phyloP scores from a whole-genome alignment of 2,797 vertebrate genomes.

The Dromococcyx pavoninus region DNA sequence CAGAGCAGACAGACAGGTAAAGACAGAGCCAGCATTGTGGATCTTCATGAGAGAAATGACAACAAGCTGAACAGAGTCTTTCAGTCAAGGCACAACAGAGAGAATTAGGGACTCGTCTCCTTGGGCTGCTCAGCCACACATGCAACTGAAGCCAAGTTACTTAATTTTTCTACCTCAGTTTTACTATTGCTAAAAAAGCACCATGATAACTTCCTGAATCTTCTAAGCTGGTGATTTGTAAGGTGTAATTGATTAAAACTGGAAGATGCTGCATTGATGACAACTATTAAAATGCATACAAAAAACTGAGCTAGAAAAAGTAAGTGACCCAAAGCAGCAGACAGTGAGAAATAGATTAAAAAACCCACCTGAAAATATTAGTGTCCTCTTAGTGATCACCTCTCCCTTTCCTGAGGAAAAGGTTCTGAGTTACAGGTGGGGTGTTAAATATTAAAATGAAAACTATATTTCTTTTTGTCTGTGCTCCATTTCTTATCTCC shows the following conservation, averaged over 20 bases:
- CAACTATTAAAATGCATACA: background rate
- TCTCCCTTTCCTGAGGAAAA: constrained; percentile 5
- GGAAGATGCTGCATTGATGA: background rate
- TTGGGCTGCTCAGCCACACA: background rate
- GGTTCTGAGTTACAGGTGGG: background rate
- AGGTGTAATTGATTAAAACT: background rate
- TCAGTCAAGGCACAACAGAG: background rate
- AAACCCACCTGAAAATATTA: constrained; percentile 40
- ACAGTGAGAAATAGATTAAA: constrained; percentile 17
- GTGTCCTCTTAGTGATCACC: constrained; percentile 2
- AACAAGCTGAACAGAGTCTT: background rate
- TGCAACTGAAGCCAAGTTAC: background rate
- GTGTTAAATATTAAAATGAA: constrained; percentile 13
- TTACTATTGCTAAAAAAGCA: background rate
- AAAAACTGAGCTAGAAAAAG: background rate
- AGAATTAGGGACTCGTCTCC: background rate
- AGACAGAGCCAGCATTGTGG: background rate
- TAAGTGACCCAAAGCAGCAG: background rate
- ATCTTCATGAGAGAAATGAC: background rate
- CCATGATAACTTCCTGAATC: background rate
- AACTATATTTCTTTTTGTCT: background rate
- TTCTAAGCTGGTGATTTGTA: background rate
- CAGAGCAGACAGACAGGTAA: background rate
- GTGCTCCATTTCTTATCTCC: background rate
- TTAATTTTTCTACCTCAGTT: background rate